Base-by-base conservation (phyloP, 2,888 invertebrate species). In the Plebejus argus region DNA sequence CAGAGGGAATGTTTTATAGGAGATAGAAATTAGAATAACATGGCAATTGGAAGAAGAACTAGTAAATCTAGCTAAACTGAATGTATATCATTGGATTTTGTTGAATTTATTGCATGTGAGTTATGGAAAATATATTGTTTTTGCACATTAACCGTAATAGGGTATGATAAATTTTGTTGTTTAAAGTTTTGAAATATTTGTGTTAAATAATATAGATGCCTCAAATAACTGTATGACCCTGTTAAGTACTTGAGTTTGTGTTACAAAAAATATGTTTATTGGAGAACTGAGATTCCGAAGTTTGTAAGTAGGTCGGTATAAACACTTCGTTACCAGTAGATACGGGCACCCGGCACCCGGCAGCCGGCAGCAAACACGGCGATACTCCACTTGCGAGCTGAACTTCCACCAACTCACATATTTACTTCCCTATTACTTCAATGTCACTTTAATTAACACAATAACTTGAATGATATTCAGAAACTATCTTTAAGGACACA, bases 221-320 rank as follows among this genome's bases (percentile, higher is more conserved):
- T 39, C 10, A 45, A 10, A 45, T 45, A 39, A 39, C 10, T 45
- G 45, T 45, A 10, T 10, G 10, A 45, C 45, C 45, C 5, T 53
- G 5, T 5, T 53, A 53, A 53, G 4, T 53, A 18, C 53, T 53
- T 1, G 53, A 53, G 53, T 58, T n/a, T 58, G n/a, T 8, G n/a
- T 58, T 20, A 58, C 20, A 58, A 20, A 61, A 61, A 20, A 58
- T n/a, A 58, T 58, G 58, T 58, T 58, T 61, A 61, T 61, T 61
- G 10, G 8, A 61, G 1, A 15, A 35, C 7, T 35, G 33, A 70
- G 35, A 35, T 70, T 15, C n/a, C 8, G 12, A 70, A 70, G 35
- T 70, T 70, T 70, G 18, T n/a, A 70, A 70, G 18, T 70, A 70
- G 35, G 33, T 70, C 33, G 35, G 39, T 23, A 12, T 61, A 71